Evolutionary conservation across 2,113 vertebrate genomes (phyloP), one percentile per base, ranked within the genome.

Genomic region (Lasiurus cinereus): DNA sequence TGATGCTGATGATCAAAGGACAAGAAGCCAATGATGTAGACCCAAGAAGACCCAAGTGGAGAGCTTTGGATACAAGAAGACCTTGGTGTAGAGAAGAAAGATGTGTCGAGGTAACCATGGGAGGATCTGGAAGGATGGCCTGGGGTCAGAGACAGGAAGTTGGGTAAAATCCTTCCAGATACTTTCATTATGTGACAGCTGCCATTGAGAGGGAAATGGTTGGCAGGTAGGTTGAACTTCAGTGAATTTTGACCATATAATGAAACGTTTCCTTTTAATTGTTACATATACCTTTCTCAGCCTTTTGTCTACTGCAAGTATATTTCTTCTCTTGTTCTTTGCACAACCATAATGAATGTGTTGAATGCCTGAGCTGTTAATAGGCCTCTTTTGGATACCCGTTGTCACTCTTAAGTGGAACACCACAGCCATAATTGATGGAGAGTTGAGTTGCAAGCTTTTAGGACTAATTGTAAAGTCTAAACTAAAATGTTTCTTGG

Each of bases 401-500:
- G 9, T 52, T 76, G 82, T 69, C n/a, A 46, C 36, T 69, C 46
- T 31, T 54, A 46, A 39, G 8, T 80, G 52, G 33, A 52, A 9
- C 56, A n/a, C 46, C 64, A 70, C 29, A 33, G 59, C 76, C 52
- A 1, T 77, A 66, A 54, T 31, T 89, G 69, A 76, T 62, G 36
- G 52, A 88, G n/a, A 36, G 84, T 70, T 52, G 70, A 78, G 56
- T 72, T 69, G 50, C 36, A 66, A 27, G 83, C 93, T 96, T 94
- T 84, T 91, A 94, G 66, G 39, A 84, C 94, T 96, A 73, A 87
- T 70, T 92, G 59, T 69, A 73, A 72, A 88, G 72, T 88, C 74
- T 83, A 46, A 80, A 84, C 93, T 66, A 24, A 93, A 93, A 31
- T 36, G 29, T 64, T 95, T 93, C 48, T 64, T 48, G 59, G 18